A percentile compares a stretch with the other conserved stretches of the same genome.
Conservation (phyloP, 2,797 vertebrate genomes). For the Typhlichthys subterraneus region DNA sequence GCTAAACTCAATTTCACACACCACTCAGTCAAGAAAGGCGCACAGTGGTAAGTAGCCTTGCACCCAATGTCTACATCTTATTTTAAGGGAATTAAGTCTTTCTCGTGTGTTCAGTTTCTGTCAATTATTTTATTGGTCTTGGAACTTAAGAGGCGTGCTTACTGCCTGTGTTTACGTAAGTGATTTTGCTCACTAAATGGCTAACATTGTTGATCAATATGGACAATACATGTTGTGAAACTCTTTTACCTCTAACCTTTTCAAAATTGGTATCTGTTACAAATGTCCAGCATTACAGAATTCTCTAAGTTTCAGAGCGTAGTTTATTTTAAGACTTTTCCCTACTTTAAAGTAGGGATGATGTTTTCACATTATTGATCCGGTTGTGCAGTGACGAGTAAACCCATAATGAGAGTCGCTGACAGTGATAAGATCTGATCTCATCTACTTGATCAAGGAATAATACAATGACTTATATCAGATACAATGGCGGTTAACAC, state of each 20-base stretch:
- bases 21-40: slow-evolving; percentile 24
- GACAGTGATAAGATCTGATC: slow-evolving; percentile 40
- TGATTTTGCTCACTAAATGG: background rate
- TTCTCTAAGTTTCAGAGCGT: background rate
- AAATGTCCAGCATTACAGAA: background rate
- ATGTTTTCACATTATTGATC: slow-evolving; percentile 4
- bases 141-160: too few relatives aligned
- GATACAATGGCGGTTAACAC: background rate
- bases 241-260: background rate
- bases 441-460: slow-evolving; percentile 12
- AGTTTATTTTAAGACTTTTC: background rate
- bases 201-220: background rate
- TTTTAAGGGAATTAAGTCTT: background rate
- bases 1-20: slow-evolving; percentile 43
- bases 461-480: slow-evolving; percentile 7
- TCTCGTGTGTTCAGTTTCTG: background rate
- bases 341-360: background rate
- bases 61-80: slow-evolving; percentile 5
- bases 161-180: too few relatives aligned
- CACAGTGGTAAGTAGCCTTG: slow-evolving; percentile 61
- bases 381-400: slow-evolving; percentile 2
- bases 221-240: background rate
- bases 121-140: background rate
- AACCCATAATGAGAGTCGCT: slow-evolving; percentile 1
- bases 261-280: background rate